Evolutionary conservation across 1,140 invertebrate species (phyloP).

Genomic region (Cyclargus thomasi): DNA sequence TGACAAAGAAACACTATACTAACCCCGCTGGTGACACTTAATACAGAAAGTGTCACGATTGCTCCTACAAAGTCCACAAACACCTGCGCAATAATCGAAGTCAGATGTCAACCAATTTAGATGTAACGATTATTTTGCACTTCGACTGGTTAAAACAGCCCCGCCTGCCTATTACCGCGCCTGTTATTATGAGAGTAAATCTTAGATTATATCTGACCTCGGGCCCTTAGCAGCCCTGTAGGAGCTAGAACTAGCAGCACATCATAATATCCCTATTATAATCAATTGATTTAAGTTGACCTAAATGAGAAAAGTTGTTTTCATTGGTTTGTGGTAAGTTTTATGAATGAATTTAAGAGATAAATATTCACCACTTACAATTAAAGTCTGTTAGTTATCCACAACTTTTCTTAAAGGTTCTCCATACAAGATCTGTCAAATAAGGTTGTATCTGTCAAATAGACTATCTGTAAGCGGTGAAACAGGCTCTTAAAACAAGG

Average conservation of each 20-base stretch:
- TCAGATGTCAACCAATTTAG: conserved; percentile 20
- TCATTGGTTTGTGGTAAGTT: no score
- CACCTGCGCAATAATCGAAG: background rate
- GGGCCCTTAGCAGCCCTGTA: background rate
- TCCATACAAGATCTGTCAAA: no score
- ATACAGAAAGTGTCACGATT: no score
- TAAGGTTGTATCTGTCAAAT: no score
- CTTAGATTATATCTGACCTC: background rate
- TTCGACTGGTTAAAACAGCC: conserved; percentile 13
- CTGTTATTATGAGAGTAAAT: background rate
- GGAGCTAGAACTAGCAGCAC: background rate
- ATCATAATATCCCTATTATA: background rate
- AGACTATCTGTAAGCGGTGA: no score
- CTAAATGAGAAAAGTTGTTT: background rate
- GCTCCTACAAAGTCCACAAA: background rate
- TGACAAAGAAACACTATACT: no score
- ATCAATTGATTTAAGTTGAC: background rate
- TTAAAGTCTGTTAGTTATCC: no score
- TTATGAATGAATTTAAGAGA: no score
- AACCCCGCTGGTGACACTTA: no score
- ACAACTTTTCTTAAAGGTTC: no score
- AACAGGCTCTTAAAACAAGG: no score
- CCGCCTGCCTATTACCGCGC: conserved; percentile 17
- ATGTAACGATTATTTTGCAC: conserved; percentile 20
- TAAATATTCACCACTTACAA: no score